phyloP scores from a whole-genome alignment of 2,113 vertebrate genomes.

The Oriolus oriolus region DNA sequence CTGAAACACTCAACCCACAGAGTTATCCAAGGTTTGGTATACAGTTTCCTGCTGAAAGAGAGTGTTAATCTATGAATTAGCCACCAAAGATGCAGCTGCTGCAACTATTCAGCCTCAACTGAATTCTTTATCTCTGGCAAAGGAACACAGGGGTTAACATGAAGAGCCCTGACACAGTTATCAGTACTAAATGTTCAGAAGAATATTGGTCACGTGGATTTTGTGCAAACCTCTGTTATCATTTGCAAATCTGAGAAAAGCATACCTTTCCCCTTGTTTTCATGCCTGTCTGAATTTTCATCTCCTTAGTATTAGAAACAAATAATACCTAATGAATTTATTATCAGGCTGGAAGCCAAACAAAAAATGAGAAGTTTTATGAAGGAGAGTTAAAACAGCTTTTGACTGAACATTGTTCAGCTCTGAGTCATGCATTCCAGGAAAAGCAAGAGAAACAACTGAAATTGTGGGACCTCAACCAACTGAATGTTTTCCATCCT shows the following conservation, averaged over 20 bases:
- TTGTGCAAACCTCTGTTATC: neutral
- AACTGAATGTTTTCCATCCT: neutral
- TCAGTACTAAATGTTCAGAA: neutral
- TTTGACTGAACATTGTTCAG: neutral
- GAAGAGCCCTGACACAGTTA: neutral
- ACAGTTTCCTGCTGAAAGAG: neutral
- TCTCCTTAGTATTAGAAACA: neutral
- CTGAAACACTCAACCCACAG: neutral
- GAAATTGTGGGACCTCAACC: neutral
- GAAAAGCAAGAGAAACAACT: neutral
- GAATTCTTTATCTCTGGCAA: neutral
- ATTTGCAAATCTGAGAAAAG: neutral
- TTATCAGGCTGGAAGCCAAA: neutral
- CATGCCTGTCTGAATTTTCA: neutral
- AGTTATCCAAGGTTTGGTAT: neutral
- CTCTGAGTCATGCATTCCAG: slow-evolving; percentile 18
- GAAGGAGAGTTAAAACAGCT: neutral
- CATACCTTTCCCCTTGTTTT: neutral
- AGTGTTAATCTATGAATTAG: neutral
- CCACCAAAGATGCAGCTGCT: neutral
- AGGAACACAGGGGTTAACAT: neutral
- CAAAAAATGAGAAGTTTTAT: neutral
- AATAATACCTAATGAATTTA: neutral
- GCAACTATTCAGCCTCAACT: neutral
- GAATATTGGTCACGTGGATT: neutral